Evolutionary conservation across 2,797 vertebrate species (phyloP).

Genomic region (Heterohyrax brucei): DNA sequence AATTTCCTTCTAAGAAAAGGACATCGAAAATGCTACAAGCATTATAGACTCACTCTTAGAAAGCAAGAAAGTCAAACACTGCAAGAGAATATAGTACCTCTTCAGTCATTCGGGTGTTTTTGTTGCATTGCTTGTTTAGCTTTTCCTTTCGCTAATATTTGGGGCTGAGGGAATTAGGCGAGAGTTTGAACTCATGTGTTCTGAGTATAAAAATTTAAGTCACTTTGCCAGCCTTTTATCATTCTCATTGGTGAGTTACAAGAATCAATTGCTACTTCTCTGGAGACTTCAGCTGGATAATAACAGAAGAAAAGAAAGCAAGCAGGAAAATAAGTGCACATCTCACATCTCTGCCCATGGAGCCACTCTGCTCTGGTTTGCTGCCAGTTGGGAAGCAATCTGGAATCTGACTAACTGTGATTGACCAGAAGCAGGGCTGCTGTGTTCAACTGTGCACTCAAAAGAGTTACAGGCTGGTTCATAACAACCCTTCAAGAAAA

Average conservation of each 20-base stretch:
- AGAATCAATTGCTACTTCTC: constrained; percentile 63
- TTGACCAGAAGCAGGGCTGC: neutral
- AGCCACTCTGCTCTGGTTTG: neutral
- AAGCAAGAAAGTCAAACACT: neutral
- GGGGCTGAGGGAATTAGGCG: accelerated
- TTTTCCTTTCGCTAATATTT: neutral
- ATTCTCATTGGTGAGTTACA: constrained; percentile 60
- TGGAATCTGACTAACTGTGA: constrained; percentile 59
- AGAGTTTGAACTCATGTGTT: neutral
- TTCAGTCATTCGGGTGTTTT: neutral
- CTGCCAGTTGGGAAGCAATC: constrained; percentile 18
- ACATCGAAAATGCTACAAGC: neutral
- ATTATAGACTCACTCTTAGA: neutral
- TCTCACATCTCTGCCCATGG: neutral
- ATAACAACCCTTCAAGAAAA: neutral
- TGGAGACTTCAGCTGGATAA: constrained; percentile 34
- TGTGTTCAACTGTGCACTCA: neutral
- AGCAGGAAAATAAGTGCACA: constrained; percentile 49
- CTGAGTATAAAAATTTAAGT: neutral
- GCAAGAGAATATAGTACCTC: neutral
- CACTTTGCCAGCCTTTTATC: neutral
- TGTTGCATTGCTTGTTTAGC: neutral
- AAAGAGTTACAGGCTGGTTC: neutral
- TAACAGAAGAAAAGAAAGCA: constrained; percentile 60
- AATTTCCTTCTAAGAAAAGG: constrained; percentile 61